Base-by-base conservation (phyloP, 2,797 vertebrate species). In the Echiichthys vipera region DNA sequence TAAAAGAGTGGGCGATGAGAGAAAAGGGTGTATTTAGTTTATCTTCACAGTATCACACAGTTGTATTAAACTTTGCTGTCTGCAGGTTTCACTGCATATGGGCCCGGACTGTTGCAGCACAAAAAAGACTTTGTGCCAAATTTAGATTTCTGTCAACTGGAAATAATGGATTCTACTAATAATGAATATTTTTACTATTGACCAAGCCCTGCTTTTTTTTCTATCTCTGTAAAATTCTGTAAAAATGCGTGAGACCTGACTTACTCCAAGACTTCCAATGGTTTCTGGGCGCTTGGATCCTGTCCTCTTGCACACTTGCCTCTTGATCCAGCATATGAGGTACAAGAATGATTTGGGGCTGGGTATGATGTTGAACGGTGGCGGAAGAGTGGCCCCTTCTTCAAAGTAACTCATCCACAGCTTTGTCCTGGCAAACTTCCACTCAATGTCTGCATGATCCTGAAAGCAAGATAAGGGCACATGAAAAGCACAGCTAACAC, bases 361-460 rank as follows among this genome's bases (percentile, higher is more conserved):
- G 17, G 98, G 96, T 74, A 99, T 92, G 76, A 99, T 97, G 88
- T 99, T 99, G 91, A 99, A 99, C 2, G 98, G 98, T 6, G 98
- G 93, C 0, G 98, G 98, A 20, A 99, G 92, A 22, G 98, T 99
- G 42, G 95, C 98, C 40, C 98, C 98, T 93, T 99, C 98, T 89
- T 99, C 98, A 85, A 99, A 99, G 82, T 99, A 99, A 89, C 98
- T 99, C 97, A 99, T 99, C 98, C 98, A 99, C 72, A 99, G 94
- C 90, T 99, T 99, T 17, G 98, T 99, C 90, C 98, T 92, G 85
- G 98, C 98, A 88, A 99, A 99, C 87, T 99, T 99, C 98, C 98
- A 99, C 87, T 99, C 98, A 22, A 99, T 99, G 74, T 99, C 98
- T 36, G 98, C 97, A 49, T 99, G 98, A 89, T 99, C 98, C 98